Evolutionary conservation across 1,140 invertebrate species (phyloP).

Genomic region (Coptotermes formosanus): DNA sequence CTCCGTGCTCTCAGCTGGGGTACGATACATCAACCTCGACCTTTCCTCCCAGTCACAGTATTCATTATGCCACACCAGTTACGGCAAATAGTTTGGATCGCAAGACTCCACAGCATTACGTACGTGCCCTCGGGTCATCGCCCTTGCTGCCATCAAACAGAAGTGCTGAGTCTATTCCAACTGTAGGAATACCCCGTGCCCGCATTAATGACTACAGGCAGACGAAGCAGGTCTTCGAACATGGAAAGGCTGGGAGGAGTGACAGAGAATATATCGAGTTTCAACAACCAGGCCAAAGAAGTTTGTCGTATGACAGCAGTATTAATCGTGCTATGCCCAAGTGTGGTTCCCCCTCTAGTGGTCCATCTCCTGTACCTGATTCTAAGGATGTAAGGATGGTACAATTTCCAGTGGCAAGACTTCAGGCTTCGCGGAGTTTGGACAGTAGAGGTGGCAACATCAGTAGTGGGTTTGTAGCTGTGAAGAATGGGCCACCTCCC

Average conservation of each 20-base stretch:
- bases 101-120: background rate
- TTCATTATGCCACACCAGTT: slow-evolving; percentile 4
- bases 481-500: slow-evolving; percentile 57
- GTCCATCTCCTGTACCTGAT: background rate
- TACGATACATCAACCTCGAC: slow-evolving; percentile 15
- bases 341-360: background rate
- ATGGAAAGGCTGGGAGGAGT: background rate
- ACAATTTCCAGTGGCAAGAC: slow-evolving; percentile 27
- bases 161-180: background rate
- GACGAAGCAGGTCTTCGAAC: background rate
- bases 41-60: background rate
- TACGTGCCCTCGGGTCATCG: background rate
- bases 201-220: background rate
- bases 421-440: slow-evolving; percentile 2
- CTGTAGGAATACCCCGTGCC: background rate
- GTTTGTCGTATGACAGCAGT: slow-evolving; percentile 41
- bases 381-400: slow-evolving; percentile 22
- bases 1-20: slow-evolving; percentile 31
- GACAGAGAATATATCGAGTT: background rate
- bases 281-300: slow-evolving; percentile 26
- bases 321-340: slow-evolving; percentile 33
- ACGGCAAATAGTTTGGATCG: background rate
- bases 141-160: background rate
- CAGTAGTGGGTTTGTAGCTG: slow-evolving; percentile 18
- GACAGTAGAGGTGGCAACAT: background rate